phyloP scores from a whole-genome alignment of 2,797 vertebrate species.

The Phylloscopus collybita region DNA sequence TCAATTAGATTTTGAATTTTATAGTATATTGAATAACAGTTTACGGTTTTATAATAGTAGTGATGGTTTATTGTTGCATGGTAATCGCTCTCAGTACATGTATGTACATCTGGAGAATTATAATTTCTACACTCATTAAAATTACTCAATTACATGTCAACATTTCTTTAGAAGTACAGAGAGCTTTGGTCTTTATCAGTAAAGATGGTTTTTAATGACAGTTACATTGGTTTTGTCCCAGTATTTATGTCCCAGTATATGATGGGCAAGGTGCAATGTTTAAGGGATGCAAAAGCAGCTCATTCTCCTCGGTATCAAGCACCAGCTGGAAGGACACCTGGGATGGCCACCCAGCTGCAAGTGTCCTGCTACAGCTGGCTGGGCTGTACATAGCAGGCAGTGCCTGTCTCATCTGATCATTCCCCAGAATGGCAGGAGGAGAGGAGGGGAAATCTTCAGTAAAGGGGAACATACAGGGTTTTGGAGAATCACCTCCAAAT shows the following conservation, averaged over 20 bases:
- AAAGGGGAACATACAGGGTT: neutral
- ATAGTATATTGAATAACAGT: conserved; percentile 75
- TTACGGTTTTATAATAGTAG: conserved; percentile 76
- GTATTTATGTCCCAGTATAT: neutral
- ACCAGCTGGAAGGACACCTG: neutral
- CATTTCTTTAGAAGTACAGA: conserved; percentile 39
- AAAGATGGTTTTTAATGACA: neutral
- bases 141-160: conserved; percentile 52
- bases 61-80: conserved; percentile 69
- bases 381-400: neutral
- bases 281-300: neutral
- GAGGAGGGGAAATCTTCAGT: neutral
- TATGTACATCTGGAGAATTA: conserved; percentile 68
- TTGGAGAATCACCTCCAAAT: neutral
- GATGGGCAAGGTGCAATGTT: neutral
- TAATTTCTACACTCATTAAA: conserved; percentile 61
- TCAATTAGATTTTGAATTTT: conserved; percentile 79
- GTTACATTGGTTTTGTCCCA: neutral
- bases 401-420: neutral
- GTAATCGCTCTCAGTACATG: conserved; percentile 69
- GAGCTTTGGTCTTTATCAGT: conserved; percentile 8
- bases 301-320: neutral
- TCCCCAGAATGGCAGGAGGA: neutral
- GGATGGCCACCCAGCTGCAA: neutral
- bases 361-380: neutral